These are phyloP conservation scores for Phrynocephalus versicolor DNA, from an alignment of 2,113 vertebrate species.

Conservation along the genomic window DNA sequence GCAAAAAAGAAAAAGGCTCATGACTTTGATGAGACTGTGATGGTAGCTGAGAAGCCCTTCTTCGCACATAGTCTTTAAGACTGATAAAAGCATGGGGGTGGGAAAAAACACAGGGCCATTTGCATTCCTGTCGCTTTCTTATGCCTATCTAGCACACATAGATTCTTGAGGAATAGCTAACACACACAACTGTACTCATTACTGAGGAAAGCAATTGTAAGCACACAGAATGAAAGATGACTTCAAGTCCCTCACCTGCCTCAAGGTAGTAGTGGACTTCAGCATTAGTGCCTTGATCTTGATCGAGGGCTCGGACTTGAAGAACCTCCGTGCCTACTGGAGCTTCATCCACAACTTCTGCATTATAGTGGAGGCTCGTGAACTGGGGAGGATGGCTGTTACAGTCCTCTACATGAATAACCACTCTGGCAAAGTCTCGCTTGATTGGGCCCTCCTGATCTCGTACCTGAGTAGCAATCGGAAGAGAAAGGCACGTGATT, in stretches of 20 bases:
- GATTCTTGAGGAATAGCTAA: background rate
- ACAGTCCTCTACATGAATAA: slow-evolving; percentile 83
- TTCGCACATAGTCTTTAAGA: no score
- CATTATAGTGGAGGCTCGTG: slow-evolving; percentile 82
- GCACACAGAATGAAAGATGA: background rate
- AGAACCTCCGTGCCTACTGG: slow-evolving; percentile 81
- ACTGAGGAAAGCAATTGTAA: background rate
- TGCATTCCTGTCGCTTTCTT: no score
- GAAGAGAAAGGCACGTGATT: background rate
- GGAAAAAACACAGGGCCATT: no score
- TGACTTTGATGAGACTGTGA: background rate
- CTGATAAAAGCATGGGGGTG: no score
- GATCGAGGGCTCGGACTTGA: slow-evolving; percentile 87
- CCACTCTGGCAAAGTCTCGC: slow-evolving; percentile 88
- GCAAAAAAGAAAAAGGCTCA: background rate
- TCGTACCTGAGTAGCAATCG: slow-evolving; percentile 83
- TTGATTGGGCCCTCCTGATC: slow-evolving; percentile 95
- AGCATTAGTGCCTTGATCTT: slow-evolving; percentile 86
- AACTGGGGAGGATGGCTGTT: slow-evolving; percentile 90
- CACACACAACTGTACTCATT: background rate
- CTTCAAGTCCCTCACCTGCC: slow-evolving; percentile 79
- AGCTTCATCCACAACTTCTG: slow-evolving; percentile 74
- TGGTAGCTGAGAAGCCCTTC: background rate
- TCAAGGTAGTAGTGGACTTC: slow-evolving; percentile 88
- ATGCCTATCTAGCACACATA: no score